These are phyloP conservation scores for Calliopum simillimum DNA, from an alignment of 2,888 invertebrate genomes.

Conservation along the genomic window DNA sequence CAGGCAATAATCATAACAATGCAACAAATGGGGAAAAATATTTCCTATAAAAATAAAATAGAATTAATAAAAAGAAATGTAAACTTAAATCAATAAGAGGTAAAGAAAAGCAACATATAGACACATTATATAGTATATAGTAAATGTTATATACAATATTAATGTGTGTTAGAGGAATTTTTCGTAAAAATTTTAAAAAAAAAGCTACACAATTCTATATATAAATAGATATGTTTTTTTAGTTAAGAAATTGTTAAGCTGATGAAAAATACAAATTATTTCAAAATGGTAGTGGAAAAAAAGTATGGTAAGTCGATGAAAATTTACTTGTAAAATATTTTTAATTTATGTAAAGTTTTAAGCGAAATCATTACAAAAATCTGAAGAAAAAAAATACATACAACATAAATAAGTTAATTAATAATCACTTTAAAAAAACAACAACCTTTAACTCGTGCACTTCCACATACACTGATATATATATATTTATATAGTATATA, in stretches of 20 bases:
- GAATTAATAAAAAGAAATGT: constrained; percentile 37
- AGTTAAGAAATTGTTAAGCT: constrained; percentile 2
- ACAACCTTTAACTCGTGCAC: constrained; percentile 7
- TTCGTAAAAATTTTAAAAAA: constrained; percentile 7
- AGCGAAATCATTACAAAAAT: neutral
- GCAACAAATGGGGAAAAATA: neutral
- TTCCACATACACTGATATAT: constrained; percentile 9
- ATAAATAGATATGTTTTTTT: neutral
- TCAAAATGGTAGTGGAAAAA: constrained; percentile 1
- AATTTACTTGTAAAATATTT: neutral
- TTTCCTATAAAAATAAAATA: constrained; percentile 29
- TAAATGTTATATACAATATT: constrained; percentile 42
- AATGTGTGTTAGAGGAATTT: constrained; percentile 38
- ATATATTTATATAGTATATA: neutral
- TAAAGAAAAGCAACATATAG: constrained; percentile 45
- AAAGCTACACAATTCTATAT: constrained; percentile 15
- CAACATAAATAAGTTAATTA: no score
- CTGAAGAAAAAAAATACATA: no score
- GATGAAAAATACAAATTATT: constrained; percentile 2
- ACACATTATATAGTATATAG: constrained; percentile 43
- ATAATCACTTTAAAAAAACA: neutral
- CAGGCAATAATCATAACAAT: constrained; percentile 53
- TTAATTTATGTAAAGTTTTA: neutral
- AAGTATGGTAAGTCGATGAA: neutral
- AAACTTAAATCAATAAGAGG: constrained; percentile 55